Evolutionary conservation across 2,113 vertebrate genomes (phyloP), one percentile per base, ranked within the genome.

Genomic region (Sclerurus mexicanus): DNA sequence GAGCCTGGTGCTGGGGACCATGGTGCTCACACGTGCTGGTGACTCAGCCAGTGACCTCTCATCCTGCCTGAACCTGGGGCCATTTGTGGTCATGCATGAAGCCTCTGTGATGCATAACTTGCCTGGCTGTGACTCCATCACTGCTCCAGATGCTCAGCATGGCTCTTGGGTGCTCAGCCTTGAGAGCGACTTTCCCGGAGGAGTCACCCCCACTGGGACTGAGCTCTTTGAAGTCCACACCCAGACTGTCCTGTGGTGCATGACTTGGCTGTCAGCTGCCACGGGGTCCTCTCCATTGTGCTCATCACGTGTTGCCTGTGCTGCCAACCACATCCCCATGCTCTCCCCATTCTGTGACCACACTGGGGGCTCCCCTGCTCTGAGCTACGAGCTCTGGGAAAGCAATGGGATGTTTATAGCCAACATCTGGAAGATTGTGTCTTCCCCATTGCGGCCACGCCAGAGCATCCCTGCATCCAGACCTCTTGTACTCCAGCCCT

Each of bases 291-390:
- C 77, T 55, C 39, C 44, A 83, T 86, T 10, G 2, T 89, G 92
- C 42, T 59, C 3, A 0, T 86, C 90, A 77, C 0, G 0, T 0
- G 0, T 23, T 40, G 46, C 37, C 88, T 80, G 75, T 56, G 82
- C 66, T 85, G 69, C 66, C 1, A 9, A 7, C 49, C 63, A 14
- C 64, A 80, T 67, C 46, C 40, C 53, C 25, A 0, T n/a, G 66
- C 9, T 42, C 14, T 47, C 52, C 50, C 11, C 33, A 22, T 11
- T 14, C 37, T 62, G 37, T 62, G 60, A 40, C 37, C 4, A 11
- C 37, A 20, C 17, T 40, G 37, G 17, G 25, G 60, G 17, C 37
- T 62, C 33, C 44, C 16, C 10, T 12, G 16, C 56, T 42, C 62
- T 46, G 49, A 80, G 39, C 76, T 66, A 12, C 55, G 79, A 84